Evolutionary conservation across 2,113 vertebrate species (phyloP), one percentile per base, ranked within the genome.

Genomic region (Engraulis encrasicolus): DNA sequence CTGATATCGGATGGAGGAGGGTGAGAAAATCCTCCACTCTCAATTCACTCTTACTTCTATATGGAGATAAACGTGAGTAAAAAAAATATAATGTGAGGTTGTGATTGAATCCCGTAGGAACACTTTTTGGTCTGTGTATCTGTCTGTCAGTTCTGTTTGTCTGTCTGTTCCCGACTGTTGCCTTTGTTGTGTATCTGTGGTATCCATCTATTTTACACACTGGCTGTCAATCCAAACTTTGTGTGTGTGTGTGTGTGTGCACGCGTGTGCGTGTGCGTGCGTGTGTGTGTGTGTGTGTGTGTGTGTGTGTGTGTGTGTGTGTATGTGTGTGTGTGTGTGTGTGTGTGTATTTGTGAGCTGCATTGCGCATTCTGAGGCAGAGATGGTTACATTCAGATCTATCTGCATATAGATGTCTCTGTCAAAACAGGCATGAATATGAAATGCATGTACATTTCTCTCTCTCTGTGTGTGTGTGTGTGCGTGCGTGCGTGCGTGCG

Each of bases 341-440:
- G n/a, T n/a, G n/a, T n/a, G n/a, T 45, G 40, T 45, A 45, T 45
- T 3, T 45, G 40, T 45, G 40, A 5, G 40, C 40, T 45, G 40
- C 40, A 45, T 45, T 15, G 40, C 15, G 54, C 31, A 31, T 66
- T n/a, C 9, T 12, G 1, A 66, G 58, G 23, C 31, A 31, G 20
- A 61, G 58, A 61, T 61, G 58, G n/a, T 61, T 27, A 27, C 58
- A 9, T 61, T 2, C 58, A 27, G 3, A 1, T 31, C 23, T 66
- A 66, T 66, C 58, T 66, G 58, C 58, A 66, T 66, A 66, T 66
- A 66, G 58, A 66, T 66, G 12, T 66, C 7, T 66, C 58, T 66
- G 58, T 66, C 58, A 66, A n/a, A n/a, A 23, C 58, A 31, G 58
- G 23, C 23, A 66, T 11, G 31, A 31, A 31, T 27, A 31, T 23